Percentiles rank a stretch among this genome's conserved stretches.
Conservation (phyloP, 2,113 vertebrate genomes). For the Aptenodytes patagonicus region DNA sequence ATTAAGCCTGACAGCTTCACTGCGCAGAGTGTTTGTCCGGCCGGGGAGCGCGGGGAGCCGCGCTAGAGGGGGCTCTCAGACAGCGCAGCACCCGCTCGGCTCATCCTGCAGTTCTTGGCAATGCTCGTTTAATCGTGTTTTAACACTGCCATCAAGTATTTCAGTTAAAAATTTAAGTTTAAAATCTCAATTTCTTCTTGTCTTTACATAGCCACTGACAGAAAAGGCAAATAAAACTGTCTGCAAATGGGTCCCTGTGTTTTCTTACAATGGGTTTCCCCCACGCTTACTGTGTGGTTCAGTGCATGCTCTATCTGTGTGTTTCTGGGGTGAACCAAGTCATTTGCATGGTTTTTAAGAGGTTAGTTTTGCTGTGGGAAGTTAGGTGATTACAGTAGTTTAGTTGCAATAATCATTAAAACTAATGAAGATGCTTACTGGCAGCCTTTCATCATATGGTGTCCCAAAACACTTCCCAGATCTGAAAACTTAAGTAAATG, state of each 20-base stretch:
- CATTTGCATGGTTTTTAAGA: accelerated
- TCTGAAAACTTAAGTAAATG: neutral
- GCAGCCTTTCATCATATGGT: neutral
- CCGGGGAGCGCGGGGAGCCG: neutral
- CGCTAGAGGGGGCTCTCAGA: conserved; percentile 44
- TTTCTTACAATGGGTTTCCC: neutral
- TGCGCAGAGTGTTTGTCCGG: neutral
- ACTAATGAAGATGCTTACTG: neutral
- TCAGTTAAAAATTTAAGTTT: no score
- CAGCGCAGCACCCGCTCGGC: neutral
- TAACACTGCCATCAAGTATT: neutral
- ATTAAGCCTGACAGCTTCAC: conserved; percentile 46
- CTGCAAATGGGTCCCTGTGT: neutral
- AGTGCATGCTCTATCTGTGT: accelerated
- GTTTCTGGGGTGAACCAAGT: accelerated
- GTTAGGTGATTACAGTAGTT: neutral
- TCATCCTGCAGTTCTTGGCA: neutral
- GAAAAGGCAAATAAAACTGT: neutral
- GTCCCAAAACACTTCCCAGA: neutral
- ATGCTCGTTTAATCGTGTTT: neutral
- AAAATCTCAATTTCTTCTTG: neutral
- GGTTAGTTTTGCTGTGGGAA: neutral
- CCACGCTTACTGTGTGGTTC: accelerated
- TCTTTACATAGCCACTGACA: neutral
- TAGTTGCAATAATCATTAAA: neutral